phyloP scores from a whole-genome alignment of 1,140 invertebrate species.

The Lethrus apterus region DNA sequence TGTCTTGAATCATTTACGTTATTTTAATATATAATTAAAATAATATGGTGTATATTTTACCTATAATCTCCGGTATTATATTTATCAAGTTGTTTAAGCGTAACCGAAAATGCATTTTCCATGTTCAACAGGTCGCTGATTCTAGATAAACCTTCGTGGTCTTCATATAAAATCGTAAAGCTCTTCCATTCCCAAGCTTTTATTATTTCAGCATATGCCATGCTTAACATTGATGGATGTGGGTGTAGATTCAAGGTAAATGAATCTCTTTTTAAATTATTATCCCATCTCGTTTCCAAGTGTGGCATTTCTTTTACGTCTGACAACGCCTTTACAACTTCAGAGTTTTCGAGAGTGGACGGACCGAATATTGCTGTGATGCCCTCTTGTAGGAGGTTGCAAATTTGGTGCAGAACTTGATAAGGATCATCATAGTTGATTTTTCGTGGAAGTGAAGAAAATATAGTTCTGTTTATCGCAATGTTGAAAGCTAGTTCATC shows the following conservation, averaged over 20 bases:
- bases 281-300: slow-evolving; percentile 65
- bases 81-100: no score
- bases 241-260: slow-evolving; percentile 77
- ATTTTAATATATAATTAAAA: no score
- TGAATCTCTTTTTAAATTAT: slow-evolving; percentile 46
- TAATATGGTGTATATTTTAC: no score
- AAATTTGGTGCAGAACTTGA: no score
- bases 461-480: no score
- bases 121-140: slow-evolving; percentile 67
- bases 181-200: slow-evolving; percentile 71
- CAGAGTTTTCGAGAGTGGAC: no score
- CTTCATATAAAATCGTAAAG: slow-evolving; percentile 84
- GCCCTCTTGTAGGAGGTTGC: no score
- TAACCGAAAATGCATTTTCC: slow-evolving; percentile 33
- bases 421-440: no score
- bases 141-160: slow-evolving; percentile 64
- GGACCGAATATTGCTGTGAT: no score
- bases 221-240: slow-evolving; percentile 47
- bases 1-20: no score
- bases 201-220: slow-evolving; percentile 61
- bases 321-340: slow-evolving; percentile 73
- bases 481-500: no score
- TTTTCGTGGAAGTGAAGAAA: no score
- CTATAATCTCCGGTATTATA: slow-evolving; percentile 43
- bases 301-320: slow-evolving; percentile 84